phyloP scores from a whole-genome alignment of 2,113 vertebrate genomes.

The Origma solitaria region DNA sequence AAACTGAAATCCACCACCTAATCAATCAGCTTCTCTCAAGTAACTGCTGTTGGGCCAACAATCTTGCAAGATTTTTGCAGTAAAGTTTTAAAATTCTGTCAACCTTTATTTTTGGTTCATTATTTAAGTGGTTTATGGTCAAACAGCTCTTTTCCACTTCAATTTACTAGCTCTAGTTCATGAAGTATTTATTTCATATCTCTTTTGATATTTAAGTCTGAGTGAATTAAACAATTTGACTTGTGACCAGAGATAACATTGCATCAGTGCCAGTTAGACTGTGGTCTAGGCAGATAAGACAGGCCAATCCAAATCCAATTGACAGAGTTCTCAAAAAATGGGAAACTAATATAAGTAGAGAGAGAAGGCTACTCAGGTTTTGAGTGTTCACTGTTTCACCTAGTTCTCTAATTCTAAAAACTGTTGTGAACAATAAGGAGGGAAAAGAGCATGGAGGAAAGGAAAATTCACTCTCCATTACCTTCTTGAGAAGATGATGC shows the following conservation, averaged over 20 bases:
- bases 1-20: background rate
- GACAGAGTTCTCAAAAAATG: background rate
- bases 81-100: background rate
- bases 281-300: background rate
- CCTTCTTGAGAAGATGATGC: background rate
- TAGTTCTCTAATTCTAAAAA: background rate
- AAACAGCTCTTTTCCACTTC: background rate
- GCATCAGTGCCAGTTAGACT: background rate
- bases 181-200: background rate
- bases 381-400: background rate
- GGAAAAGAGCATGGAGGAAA: background rate
- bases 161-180: background rate
- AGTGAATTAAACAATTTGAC: background rate
- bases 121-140: background rate
- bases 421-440: background rate
- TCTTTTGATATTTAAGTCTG: slow-evolving; percentile 13
- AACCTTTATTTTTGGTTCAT: background rate
- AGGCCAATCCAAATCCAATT: background rate
- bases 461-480: background rate
- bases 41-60: background rate
- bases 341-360: background rate
- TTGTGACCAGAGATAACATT: background rate
- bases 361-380: background rate
- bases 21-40: background rate
- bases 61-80: background rate